Conservation (phyloP, 92 coral and sea anemone species). For the Siderastrea radians region DNA sequence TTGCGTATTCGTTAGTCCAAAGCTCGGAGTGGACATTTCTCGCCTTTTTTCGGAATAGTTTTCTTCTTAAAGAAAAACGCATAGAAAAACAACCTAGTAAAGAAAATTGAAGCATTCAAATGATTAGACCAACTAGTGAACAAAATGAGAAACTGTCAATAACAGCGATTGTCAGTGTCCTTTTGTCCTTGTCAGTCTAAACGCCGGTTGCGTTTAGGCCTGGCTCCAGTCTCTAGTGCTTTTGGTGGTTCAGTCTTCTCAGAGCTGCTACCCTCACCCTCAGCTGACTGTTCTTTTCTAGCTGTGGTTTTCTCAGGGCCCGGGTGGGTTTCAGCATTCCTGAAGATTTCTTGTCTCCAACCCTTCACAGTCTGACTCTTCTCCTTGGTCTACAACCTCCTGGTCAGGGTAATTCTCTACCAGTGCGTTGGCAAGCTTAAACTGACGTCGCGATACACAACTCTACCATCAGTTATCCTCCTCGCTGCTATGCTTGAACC, state of each 20-base stretch:
- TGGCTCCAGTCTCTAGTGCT: neutral
- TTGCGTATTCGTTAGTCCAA: neutral
- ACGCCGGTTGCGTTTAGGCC: neutral
- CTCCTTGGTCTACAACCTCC: slow-evolving; percentile 18
- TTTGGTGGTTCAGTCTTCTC: neutral
- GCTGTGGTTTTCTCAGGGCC: neutral
- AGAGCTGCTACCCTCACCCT: neutral
- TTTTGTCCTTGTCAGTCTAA: neutral
- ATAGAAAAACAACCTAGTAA: no score
- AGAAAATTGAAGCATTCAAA: no score
- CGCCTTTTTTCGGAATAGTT: neutral
- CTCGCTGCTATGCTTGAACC: slow-evolving; percentile 68
- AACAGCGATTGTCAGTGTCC: neutral
- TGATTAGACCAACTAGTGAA: no score
- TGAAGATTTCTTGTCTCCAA: slow-evolving; percentile 36
- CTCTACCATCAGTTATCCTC: slow-evolving; percentile 62
- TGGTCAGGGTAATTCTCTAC: neutral
- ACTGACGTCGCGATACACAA: slow-evolving; percentile 11
- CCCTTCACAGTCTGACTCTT: neutral
- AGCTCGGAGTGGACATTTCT: neutral
- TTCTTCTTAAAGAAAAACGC: no score
- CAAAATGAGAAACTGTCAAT: no score
- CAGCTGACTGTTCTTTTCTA: neutral
- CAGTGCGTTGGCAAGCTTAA: slow-evolving; percentile 7
- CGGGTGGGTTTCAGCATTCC: neutral